These are phyloP conservation scores for Sycophila texana DNA, from an alignment of 2,888 invertebrate genomes.

Conservation along the genomic window DNA sequence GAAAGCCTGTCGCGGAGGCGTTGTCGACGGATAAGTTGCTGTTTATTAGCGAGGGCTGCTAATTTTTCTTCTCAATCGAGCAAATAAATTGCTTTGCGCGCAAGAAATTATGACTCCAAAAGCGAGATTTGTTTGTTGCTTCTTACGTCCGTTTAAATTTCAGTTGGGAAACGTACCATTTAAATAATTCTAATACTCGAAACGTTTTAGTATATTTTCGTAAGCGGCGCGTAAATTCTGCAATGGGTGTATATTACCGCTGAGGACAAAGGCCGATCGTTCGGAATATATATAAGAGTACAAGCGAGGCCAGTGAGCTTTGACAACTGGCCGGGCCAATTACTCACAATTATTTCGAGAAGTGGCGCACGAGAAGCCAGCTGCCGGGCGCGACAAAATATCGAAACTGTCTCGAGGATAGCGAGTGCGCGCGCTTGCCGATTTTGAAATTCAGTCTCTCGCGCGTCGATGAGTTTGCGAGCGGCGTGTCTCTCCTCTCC, in stretches of 20 bases:
- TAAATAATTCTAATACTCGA: no score
- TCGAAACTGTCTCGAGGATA: constrained; percentile 39
- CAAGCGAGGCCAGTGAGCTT: not conserved
- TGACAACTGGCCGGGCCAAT: constrained; percentile 16
- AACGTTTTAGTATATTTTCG: no score
- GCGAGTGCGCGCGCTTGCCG: constrained; percentile 34
- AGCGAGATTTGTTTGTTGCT: not conserved
- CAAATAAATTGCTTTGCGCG: no score
- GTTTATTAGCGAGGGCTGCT: no score
- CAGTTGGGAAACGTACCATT: no score
- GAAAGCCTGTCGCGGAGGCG: no score
- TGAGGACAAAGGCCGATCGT: not conserved
- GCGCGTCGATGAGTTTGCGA: constrained; percentile 39
- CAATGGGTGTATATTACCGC: no score
- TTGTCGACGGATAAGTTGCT: no score
- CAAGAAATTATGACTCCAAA: not conserved
- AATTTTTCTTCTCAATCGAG: no score
- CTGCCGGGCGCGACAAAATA: not conserved
- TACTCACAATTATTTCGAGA: constrained; percentile 31
- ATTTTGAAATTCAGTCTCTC: constrained; percentile 47
- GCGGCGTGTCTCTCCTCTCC: not conserved
- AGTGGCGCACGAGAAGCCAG: constrained; percentile 11
- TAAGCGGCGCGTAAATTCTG: no score
- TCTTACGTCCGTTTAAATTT: not conserved
- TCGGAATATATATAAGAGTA: not conserved